Conservation (phyloP, 2,888 invertebrate genomes). For the Scaeva pyrastri region DNA sequence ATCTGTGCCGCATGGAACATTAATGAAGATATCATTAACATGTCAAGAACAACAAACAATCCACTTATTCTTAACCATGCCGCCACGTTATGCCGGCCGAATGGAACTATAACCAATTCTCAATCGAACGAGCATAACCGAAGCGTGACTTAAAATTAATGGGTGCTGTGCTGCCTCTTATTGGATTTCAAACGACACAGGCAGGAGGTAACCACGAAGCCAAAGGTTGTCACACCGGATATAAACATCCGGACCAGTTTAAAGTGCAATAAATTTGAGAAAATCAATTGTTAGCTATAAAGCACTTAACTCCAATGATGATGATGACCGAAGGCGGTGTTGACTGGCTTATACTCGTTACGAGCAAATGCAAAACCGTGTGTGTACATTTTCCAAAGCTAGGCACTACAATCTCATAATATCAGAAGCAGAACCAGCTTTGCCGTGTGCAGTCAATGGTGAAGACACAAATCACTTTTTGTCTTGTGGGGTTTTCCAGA, state of each 20-base stretch:
- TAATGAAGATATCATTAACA: background rate
- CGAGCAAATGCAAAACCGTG: conserved; percentile 3
- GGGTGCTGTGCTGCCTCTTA: conserved; percentile 3
- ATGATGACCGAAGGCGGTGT: conserved; percentile 57
- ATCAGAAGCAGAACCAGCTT: conserved; percentile 10
- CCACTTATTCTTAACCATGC: conserved; percentile 30
- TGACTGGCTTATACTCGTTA: conserved; percentile 3
- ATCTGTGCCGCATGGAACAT: background rate
- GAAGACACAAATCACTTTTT: conserved; percentile 74
- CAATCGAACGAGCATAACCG: conserved; percentile 49
- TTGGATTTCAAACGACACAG: conserved; percentile 32
- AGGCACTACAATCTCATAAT: conserved; percentile 21
- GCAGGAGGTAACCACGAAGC: conserved; percentile 18
- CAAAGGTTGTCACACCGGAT: conserved; percentile 73
- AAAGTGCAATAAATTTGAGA: conserved; percentile 62
- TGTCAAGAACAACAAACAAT: conserved; percentile 24
- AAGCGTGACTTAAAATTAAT: conserved; percentile 54
- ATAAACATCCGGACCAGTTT: conserved; percentile 67
- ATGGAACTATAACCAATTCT: background rate
- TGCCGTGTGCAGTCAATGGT: conserved; percentile 71
- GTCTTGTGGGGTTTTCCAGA: conserved; percentile 63
- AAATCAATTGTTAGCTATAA: conserved; percentile 66
- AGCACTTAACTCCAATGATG: conserved; percentile 48
- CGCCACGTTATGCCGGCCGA: no score
- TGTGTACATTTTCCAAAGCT: background rate